Evolutionary conservation across 2,888 invertebrate species (phyloP).

Genomic region (Apoda limacodes): DNA sequence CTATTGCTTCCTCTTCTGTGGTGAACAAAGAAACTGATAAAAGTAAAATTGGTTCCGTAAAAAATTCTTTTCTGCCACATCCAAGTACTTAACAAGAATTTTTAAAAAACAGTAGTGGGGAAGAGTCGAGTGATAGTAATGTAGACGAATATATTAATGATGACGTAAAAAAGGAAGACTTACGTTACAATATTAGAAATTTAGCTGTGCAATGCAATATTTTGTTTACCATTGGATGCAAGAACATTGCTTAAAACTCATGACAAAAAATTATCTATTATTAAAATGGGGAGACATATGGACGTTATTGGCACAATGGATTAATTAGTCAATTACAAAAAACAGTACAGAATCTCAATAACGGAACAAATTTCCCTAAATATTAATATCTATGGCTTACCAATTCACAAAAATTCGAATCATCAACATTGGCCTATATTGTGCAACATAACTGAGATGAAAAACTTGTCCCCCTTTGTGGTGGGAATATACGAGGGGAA

Average conservation of each 20-base stretch:
- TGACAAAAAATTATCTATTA: not conserved
- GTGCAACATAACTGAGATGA: conserved; percentile 2
- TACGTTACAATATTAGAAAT: conserved; percentile 1
- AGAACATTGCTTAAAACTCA: conserved; percentile 1
- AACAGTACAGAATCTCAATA: not conserved
- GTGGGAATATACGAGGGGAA: conserved; percentile 1
- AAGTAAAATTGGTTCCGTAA: no score
- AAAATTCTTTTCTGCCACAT: not conserved
- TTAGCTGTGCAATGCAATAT: conserved; percentile 1
- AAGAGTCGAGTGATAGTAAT: not conserved
- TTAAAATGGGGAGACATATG: not conserved
- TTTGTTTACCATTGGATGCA: conserved; percentile 1
- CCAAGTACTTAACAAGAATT: not conserved
- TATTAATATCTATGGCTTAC: conserved; percentile 1
- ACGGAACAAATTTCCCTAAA: conserved; percentile 1
- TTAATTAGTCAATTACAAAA: no score
- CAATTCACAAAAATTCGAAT: conserved; percentile 1
- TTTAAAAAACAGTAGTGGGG: not conserved
- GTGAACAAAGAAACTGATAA: not conserved
- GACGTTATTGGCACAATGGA: no score
- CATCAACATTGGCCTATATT: conserved; percentile 1
- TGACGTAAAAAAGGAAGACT: conserved; percentile 1
- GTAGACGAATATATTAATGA: not conserved
- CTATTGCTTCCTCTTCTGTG: no score
- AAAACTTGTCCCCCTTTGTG: conserved; percentile 1